Evolutionary conservation across 2,113 vertebrate genomes (phyloP), one percentile per base, ranked within the genome.

Genomic region (Hemiscyllium ocellatum): DNA sequence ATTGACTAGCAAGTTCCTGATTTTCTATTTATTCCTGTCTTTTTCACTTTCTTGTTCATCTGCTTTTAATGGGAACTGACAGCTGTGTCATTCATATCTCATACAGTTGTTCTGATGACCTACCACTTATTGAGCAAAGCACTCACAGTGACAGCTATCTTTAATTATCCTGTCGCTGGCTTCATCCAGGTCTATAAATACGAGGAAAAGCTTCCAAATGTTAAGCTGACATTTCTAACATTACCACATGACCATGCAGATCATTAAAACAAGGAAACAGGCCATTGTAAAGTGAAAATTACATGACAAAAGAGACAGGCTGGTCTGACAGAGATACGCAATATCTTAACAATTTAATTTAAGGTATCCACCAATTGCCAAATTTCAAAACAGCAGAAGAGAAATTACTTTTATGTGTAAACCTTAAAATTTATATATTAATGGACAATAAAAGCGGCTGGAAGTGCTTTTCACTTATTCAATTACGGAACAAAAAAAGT

Each of bases 121-220:
- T 93, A 33, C 29, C 29, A 19, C 56, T 89, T 91, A 93, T n/a
- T 93, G 89, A 66, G 89, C 61, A 61, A 66, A 93, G 61, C 37
- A 66, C 65, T 93, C 61, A 20, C 61, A 91, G 33, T 95, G 96
- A 96, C 95, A 96, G 95, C 95, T 96, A 97, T 96, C 96, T 96
- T 96, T 96, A 96, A 97, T 96, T 96, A 96, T 96, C 72, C 96
- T 96, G 96, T 94, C 96, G 76, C 95, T 96, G 96, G 47, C 24
- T 96, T 96, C 96, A 94, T 95, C 95, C 96, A 90, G 52, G 69
- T 96, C 96, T 85, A 95, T 13, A 96, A 95, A 96, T 61, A 96
- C 95, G 96, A 95, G 94, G 96, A 96, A 96, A 96, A 90, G 96
- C 0, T 72, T 96, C 96, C 96, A 96, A 96, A 96, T 91, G 96